Conservation (phyloP, 2,113 vertebrate species). For the Ahaetulla prasina region DNA sequence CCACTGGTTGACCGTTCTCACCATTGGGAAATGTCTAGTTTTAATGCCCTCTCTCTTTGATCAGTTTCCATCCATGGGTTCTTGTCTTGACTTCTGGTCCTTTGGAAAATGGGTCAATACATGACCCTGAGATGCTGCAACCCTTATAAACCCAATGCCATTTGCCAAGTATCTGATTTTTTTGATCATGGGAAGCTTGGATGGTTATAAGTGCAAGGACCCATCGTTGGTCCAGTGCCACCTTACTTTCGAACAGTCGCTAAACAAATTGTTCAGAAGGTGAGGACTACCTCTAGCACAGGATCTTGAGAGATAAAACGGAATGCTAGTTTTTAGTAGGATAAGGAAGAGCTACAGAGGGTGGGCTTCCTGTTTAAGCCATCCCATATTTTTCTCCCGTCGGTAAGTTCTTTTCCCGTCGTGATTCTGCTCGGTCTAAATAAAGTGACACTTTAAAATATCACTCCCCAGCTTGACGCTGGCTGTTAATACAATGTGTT, state of each 20-base stretch:
- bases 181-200: background rate
- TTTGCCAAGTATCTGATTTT: background rate
- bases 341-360: background rate
- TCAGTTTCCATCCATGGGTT: background rate
- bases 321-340: background rate
- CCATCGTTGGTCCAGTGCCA: background rate
- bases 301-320: background rate
- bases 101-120: background rate
- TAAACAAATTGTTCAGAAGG: background rate
- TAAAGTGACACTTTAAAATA: background rate
- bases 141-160: background rate
- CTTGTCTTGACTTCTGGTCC: background rate
- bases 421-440: background rate
- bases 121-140: background rate
- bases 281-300: background rate
- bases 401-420: background rate
- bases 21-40: background rate
- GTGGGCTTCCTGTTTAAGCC: background rate
- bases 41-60: background rate
- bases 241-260: background rate
- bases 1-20: background rate
- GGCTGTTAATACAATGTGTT: background rate
- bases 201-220: background rate
- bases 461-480: background rate
- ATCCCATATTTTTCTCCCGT: background rate